Evolutionary conservation across 2,797 vertebrate genomes (phyloP), one percentile per base, ranked within the genome.

Genomic region (Aulostomus chinensis): DNA sequence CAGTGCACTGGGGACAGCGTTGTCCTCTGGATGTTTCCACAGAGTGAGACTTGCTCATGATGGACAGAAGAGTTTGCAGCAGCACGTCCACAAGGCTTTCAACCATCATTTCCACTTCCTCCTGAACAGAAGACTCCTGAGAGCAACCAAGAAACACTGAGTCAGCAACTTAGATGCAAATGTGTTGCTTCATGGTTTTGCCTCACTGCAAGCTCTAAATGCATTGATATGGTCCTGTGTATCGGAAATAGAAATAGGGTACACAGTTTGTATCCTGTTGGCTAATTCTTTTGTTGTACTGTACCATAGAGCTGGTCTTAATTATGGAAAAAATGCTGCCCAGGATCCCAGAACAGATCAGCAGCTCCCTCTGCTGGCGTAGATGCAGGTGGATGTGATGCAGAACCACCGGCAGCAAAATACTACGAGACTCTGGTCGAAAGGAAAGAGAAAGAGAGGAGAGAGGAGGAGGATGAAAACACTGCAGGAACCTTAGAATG

Each of bases 31-130:
- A 94, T 80, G 95, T 96, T 93, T 99, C 97, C 91, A 96, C 94
- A 76, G 96, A 93, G 77, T 99, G 97, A 49, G 95, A 96, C 94
- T 97, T 98, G 94, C 96, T 98, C 96, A 99, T 97, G 84, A 99
- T 99, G 86, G 96, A 94, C 84, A 99, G 93, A 72, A 99, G 92
- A 64, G 97, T 99, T 92, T 99, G 97, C 59, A 99, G 94, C 73
- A 99, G 92, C 69, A 98, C 97, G n/a, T 99, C 97, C 84, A 99
- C 90, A 68, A 99, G 93, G 83, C 96, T 98, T 84, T 99, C 97
- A 88, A 99, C 97, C 94, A 99, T 96, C 97, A 99, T 99, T 87
- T 99, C 97, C 82, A 99, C 94, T 82, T 99, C 97, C 84, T 99
- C 97, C 85, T 95, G 91, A 75, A 98, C 96, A 64, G 96, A 96